Base-by-base conservation (phyloP, 2,113 vertebrate species). In the Butorides virescens region DNA sequence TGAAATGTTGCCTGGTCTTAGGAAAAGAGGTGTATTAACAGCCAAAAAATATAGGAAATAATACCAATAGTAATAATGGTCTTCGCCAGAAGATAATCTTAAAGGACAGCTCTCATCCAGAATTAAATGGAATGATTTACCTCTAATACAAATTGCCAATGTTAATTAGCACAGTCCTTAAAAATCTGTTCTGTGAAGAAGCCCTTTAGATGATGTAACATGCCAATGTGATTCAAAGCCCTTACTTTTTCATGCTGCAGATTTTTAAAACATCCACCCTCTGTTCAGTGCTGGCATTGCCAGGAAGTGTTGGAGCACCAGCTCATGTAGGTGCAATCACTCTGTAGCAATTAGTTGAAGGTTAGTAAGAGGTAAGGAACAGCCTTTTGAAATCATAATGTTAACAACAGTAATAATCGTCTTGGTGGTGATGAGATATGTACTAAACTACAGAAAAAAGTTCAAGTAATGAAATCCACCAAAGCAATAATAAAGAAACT, bases 131-230 rank as follows among this genome's bases (percentile, higher is more conserved):
- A 92, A 86, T 81, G 6, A 65, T 93, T 74, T 94, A 71, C 55
- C 56, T 96, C 44, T 85, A 93, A 85, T 62, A 58, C 13, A 36
- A 75, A 30, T 76, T 94, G 68, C 58, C 76, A 94, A 65, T 14
- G 8, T 81, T 94, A 90, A 95, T 96, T 94, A 94, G 13, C 52
- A 65, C 20, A 66, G 55, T 80, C 61, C 47, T 90, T 79, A 79
- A 91, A 96, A 96, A 88, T 86, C 76, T 92, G 72, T 87, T 94
- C 30, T 56, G 84, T 82, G 68, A 95, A 96, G 71, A 87, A 95
- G 25, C 14, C 37, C 30, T 86, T 91, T 75, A 88, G 52, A 79
- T 86, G 52, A 58, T 81, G 34, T 44, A 75, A 80, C 72, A 11
- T 62, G 46, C 34, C 44, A 78, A 56, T 36, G 23, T 22, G 63